Percentiles rank a stretch among this genome's conserved stretches.
Conservation (phyloP, 2,113 vertebrate genomes). For the Ciconia maguari region DNA sequence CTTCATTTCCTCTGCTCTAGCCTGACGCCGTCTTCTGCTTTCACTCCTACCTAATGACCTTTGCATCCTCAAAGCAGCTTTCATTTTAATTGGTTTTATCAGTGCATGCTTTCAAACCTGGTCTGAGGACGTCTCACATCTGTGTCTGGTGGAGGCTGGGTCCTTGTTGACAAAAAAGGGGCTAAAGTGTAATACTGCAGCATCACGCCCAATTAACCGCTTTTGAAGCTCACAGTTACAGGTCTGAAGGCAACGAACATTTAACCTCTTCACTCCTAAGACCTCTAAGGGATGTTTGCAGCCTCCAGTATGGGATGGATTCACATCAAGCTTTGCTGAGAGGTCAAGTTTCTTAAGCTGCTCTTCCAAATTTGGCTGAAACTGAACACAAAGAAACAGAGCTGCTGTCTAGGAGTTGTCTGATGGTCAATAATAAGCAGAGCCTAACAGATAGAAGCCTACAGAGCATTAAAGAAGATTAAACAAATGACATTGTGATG, state of each 20-base stretch:
- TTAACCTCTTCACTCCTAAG: not conserved
- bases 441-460: not conserved
- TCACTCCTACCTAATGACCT: conserved; percentile 21
- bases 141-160: not conserved
- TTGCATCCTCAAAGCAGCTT: not conserved
- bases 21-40: not conserved
- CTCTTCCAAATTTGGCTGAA: not conserved
- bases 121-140: not conserved
- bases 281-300: not conserved
- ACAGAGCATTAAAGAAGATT: not conserved
- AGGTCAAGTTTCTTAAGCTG: not conserved
- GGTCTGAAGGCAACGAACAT: not conserved
- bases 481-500: not conserved
- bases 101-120: not conserved
- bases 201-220: not conserved
- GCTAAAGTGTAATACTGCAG: not conserved
- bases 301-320: not conserved
- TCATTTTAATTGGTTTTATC: not conserved
- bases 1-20: conserved; percentile 24
- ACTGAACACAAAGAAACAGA: not conserved
- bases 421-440: not conserved
- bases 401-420: not conserved
- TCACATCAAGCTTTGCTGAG: not conserved
- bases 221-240: not conserved
- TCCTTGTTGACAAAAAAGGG: not conserved